A percentile compares a stretch with the other conserved stretches of the same genome.
Evolutionary conservation across 92 coral and sea anemone species (phyloP).

Genomic region (Plumapathes pennacea): DNA sequence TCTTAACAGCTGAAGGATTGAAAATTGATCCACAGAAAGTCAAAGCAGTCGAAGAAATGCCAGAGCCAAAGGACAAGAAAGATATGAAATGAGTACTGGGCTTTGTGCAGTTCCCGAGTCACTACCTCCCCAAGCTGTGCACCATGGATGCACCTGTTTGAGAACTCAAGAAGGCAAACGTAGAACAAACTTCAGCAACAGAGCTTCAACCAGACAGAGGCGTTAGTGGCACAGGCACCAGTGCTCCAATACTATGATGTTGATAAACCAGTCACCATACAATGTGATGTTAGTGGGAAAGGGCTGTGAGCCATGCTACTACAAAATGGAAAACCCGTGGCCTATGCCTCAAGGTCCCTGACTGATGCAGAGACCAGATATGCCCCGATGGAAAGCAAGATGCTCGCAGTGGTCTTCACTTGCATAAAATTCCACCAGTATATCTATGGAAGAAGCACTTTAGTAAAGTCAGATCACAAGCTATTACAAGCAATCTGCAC

Average conservation of each 20-base stretch:
- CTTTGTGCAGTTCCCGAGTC: conserved; percentile 13
- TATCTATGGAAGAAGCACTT: conserved; percentile 13
- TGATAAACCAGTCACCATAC: neutral
- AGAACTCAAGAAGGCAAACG: conserved; percentile 6
- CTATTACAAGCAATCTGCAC: conserved; percentile 7
- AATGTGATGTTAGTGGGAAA: conserved; percentile 13
- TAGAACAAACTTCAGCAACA: neutral
- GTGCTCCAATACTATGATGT: conserved; percentile 16
- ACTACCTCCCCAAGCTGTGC: conserved; percentile 13
- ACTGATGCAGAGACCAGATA: conserved; percentile 16
- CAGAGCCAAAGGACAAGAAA: neutral
- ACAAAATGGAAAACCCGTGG: conserved; percentile 20
- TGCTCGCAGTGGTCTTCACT: neutral
- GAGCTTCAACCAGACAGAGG: conserved; percentile 16
- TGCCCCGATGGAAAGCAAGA: conserved; percentile 9
- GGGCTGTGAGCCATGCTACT: conserved; percentile 23
- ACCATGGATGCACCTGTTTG: conserved; percentile 13
- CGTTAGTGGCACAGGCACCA: conserved; percentile 10
- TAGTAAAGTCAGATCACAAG: conserved; percentile 25
- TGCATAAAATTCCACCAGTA: conserved; percentile 11
- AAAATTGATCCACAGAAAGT: conserved; percentile 14
- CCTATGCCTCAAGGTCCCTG: conserved; percentile 20
- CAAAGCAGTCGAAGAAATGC: conserved; percentile 8
- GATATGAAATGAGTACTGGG: conserved; percentile 8
- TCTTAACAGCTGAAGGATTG: conserved; percentile 5